Percentiles rank a stretch among this genome's conserved stretches.
These are phyloP conservation scores for Tiphia femorata DNA, from an alignment of 2,888 invertebrate genomes.

Conservation along the genomic window DNA sequence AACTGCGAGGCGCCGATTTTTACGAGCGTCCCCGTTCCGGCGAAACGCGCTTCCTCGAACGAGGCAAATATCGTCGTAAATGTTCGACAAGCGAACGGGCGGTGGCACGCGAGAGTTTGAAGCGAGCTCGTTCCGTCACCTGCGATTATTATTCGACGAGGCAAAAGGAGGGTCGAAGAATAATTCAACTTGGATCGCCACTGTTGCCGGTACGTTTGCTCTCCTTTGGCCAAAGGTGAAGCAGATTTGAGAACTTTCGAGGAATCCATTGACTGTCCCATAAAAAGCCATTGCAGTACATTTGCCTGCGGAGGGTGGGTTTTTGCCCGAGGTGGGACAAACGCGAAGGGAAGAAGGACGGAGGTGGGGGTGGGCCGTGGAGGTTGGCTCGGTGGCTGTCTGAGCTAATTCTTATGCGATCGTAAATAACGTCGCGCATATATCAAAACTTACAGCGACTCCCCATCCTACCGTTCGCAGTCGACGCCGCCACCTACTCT, in stretches of 20 bases:
- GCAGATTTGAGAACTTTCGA: slow-evolving; percentile 53
- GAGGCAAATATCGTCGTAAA: slow-evolving; percentile 24
- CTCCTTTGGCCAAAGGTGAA: slow-evolving; percentile 39
- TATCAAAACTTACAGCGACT: slow-evolving; percentile 63
- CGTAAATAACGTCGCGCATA: slow-evolving; percentile 65
- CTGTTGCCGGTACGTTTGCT: too few relatives aligned
- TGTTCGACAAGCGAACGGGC: slow-evolving; percentile 2
- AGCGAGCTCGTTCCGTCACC: not conserved
- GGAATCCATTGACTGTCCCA: slow-evolving; percentile 31
- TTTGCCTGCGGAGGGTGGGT: slow-evolving; percentile 34
- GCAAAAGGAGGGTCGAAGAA: not conserved
- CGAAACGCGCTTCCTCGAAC: not conserved
- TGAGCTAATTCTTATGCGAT: slow-evolving; percentile 66
- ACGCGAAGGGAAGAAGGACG: not conserved
- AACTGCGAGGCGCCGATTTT: slow-evolving; percentile 28
- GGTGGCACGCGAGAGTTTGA: not conserved
- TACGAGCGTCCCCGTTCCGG: slow-evolving; percentile 25
- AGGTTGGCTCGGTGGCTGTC: slow-evolving; percentile 43
- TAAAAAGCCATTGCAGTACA: slow-evolving; percentile 34
- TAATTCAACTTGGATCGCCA: not conserved
- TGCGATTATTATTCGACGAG: not conserved
- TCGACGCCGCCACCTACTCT: slow-evolving; percentile 29
- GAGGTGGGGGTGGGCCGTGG: not conserved
- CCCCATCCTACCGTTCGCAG: slow-evolving; percentile 42
- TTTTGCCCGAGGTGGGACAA: slow-evolving; percentile 31